Base-by-base conservation (phyloP, 2,797 vertebrate species). In the Ciconia nigra region DNA sequence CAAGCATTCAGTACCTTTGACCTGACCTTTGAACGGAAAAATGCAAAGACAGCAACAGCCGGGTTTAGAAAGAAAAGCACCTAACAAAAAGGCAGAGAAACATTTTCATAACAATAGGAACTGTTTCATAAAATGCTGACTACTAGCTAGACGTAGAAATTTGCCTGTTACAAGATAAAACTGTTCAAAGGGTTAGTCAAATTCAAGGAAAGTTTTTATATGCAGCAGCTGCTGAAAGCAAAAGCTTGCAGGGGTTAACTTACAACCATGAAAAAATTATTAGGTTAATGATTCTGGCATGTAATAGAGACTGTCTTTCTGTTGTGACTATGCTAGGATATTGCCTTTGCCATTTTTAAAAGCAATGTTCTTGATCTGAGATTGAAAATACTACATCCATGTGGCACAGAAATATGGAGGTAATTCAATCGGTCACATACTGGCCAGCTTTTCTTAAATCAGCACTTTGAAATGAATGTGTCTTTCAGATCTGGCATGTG, bases 31-130 rank as follows among this genome's bases (percentile, higher is more conserved):
- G 95, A 97, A 97, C 5, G 4, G 85, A 90, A 95, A 96, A 97
- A 96, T 89, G 93, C 95, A 93, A 89, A 96, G 93, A 78, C 91
- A 94, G 90, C 94, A 96, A 94, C 89, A 96, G 94, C 65, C 77
- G 74, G 80, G 79, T 87, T 88, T 72, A 70, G 96, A 58, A 96
- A 97, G 90, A 95, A 97, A 97, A 96, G 93, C 88, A 83, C 72
- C 58, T 11, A 93, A 97, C 94, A 94, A 96, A 96, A 95, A 95
- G 83, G n/a, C 91, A 86, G 84, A 78, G 96, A 96, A 97, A 96
- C 47, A 96, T 97, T 97, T 98, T 95, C 92, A 96, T 97, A 96
- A 97, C 97, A 97, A 97, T 89, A 93, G 96, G 89, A 96, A 94
- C 84, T 78, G 87, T 96, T 97, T 95, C 70, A 96, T 89, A 93